Percentiles rank a stretch among this genome's conserved stretches.
Evolutionary conservation across 35 echinoderm and acorn worm species (phyloP).

Genomic region (Hemicentrotus pulcherrimus): DNA sequence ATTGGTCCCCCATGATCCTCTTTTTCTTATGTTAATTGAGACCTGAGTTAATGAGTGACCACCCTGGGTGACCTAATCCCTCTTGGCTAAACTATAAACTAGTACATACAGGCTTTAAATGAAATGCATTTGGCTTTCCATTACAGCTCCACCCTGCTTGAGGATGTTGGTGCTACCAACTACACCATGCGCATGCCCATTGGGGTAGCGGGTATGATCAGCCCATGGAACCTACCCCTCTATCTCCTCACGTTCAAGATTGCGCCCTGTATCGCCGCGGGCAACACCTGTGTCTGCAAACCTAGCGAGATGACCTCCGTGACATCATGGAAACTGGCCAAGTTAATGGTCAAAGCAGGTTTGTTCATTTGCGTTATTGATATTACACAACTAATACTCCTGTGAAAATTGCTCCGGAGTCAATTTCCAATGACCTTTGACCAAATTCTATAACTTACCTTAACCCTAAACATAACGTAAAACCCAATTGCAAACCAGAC

Average conservation of each 20-base stretch:
- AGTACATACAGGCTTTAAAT: not conserved
- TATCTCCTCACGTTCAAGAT: constrained; percentile 96
- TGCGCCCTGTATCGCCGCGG: constrained; percentile 89
- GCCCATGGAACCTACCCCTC: constrained; percentile 95
- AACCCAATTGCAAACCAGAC: too few relatives aligned
- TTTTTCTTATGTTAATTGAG: too few relatives aligned
- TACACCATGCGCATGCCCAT: constrained; percentile 77
- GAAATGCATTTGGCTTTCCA: not conserved
- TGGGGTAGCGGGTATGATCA: constrained; percentile 92
- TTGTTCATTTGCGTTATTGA: not conserved
- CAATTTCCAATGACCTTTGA: too few relatives aligned
- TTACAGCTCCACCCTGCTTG: constrained; percentile 74
- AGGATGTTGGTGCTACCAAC: constrained; percentile 68
- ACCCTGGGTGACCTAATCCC: too few relatives aligned
- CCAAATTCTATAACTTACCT: too few relatives aligned
- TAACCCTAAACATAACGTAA: too few relatives aligned
- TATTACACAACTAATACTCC: too few relatives aligned
- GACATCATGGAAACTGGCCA: constrained; percentile 80
- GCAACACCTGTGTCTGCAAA: constrained; percentile 96
- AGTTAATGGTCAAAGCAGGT: constrained; percentile 88
- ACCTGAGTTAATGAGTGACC: too few relatives aligned
- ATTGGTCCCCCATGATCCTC: too few relatives aligned
- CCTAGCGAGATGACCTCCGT: constrained; percentile 99
- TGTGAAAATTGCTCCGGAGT: too few relatives aligned
- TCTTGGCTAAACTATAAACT: too few relatives aligned